Base-by-base conservation (phyloP, 2,113 vertebrate genomes). In the Puntigrus tetrazona region DNA sequence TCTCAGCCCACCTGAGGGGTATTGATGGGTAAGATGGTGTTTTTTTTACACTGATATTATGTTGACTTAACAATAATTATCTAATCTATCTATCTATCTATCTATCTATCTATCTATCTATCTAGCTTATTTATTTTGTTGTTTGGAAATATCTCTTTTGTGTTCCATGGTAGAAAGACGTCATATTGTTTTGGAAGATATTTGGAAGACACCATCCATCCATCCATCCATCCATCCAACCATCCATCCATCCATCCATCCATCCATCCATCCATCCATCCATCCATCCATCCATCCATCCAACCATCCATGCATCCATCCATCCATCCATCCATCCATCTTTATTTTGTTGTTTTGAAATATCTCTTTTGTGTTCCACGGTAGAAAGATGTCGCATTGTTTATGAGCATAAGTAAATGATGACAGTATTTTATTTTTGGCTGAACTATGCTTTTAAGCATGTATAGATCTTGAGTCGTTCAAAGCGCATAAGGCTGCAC, bases 1-100 rank as follows among this genome's bases (percentile, higher is more conserved):
- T 59, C 22, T 78, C 55, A 78, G 13, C 34, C 36, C 76, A 78
- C 36, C 57, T 78, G 10, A 36, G 34, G 74, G n/a, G 74, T 55
- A 55, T 55, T 25, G 7, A 41, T 78, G 20, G 36, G 22, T 41
- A 38, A 36, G 50, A 5, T 38, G 50, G 11, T 57, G 36, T 20
- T n/a, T 78, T 55, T n/a, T 57, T 31, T 11, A 8, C 20, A 38
- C 18, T 38, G 65, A 36, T 31, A 29, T 65, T 65, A 18, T 65
- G 61, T 63, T 63, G 59, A 63, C 4, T 63, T 29, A 63, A 67
- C 16, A 67, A 34, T 67, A 16, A 13, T 67, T n/a, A n/a, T n/a
- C n/a, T n/a, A n/a, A 0, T 63, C 25, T 0, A 29, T 29, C 5
- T 2, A 3, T 63, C 57, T 1, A 11, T 59, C n/a, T 9, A 3